These are phyloP conservation scores for Pseudois nayaur DNA, from an alignment of 2,113 vertebrate genomes.

Conservation along the genomic window DNA sequence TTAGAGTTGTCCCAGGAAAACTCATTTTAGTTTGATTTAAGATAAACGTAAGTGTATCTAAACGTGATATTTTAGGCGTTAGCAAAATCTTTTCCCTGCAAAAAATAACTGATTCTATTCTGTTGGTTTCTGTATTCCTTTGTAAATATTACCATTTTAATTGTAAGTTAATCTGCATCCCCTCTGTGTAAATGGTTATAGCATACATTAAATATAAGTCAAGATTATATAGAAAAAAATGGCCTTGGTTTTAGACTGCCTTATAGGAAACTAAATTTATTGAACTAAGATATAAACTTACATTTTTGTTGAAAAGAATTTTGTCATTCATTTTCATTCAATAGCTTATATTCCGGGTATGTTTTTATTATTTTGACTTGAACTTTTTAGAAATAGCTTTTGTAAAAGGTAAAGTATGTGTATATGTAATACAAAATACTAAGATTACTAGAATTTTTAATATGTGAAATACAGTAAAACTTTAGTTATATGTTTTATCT, in stretches of 20 bases:
- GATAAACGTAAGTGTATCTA: conserved; percentile 18
- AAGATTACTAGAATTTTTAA: not conserved
- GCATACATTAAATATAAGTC: not conserved
- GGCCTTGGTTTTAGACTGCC: not conserved
- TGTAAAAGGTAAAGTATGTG: not conserved
- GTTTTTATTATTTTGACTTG: conserved; percentile 28
- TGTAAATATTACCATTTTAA: conserved; percentile 21
- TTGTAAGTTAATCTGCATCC: not conserved
- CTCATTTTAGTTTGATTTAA: conserved; percentile 25
- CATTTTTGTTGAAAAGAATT: conserved; percentile 15
- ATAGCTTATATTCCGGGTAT: not conserved
- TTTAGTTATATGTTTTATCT: not conserved
- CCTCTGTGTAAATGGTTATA: not conserved
- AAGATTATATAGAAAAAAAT: not conserved
- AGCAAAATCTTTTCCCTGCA: not conserved
- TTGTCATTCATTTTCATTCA: conserved; percentile 18
- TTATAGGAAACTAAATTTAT: not conserved
- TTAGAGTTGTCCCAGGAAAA: not conserved
- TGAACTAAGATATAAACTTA: conserved; percentile 18
- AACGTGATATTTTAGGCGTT: not conserved
- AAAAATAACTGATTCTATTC: not conserved
- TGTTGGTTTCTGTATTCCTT: conserved; percentile 14
- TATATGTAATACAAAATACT: not conserved
- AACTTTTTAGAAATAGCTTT: not conserved
- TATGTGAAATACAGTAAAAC: not conserved